Conservation (phyloP, 2,113 vertebrate species). For the Paradoxurus hermaphroditus region DNA sequence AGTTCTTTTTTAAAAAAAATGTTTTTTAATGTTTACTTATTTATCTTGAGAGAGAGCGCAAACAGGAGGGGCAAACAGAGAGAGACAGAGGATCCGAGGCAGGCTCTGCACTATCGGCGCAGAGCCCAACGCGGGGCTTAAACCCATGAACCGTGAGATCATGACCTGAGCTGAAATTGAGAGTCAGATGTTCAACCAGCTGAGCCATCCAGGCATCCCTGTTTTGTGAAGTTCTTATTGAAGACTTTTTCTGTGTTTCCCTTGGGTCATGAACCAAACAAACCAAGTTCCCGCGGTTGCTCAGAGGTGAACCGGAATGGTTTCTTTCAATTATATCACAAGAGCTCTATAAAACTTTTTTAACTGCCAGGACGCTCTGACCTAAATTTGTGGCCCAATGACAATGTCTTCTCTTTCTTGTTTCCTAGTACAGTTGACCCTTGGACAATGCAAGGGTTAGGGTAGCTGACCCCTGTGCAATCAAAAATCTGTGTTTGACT, state of each 20-base stretch:
- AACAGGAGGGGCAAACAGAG: too few relatives aligned
- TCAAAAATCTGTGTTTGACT: neutral
- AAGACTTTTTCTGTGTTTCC: neutral
- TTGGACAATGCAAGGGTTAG: neutral
- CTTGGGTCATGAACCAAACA: neutral
- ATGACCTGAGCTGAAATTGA: too few relatives aligned
- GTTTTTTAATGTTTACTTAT: too few relatives aligned
- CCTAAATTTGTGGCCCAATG: neutral
- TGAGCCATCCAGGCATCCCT: too few relatives aligned
- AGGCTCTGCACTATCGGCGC: too few relatives aligned
- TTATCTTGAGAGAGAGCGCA: too few relatives aligned
- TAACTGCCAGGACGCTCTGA: neutral
- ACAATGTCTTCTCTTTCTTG: neutral
- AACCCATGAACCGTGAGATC: too few relatives aligned
- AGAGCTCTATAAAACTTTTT: neutral
- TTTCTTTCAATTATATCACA: neutral
- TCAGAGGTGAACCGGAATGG: neutral
- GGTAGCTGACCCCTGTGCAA: neutral
- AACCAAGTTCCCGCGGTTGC: neutral
- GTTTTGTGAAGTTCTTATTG: neutral
- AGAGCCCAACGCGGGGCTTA: too few relatives aligned
- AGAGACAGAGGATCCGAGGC: too few relatives aligned
- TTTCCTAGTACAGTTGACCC: neutral
- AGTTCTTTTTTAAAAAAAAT: too few relatives aligned
- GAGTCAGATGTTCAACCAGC: too few relatives aligned